These are phyloP conservation scores for Axinella damicornis DNA, from an alignment of 37 sponge, comb jelly and placozoan species.

Conservation along the genomic window DNA sequence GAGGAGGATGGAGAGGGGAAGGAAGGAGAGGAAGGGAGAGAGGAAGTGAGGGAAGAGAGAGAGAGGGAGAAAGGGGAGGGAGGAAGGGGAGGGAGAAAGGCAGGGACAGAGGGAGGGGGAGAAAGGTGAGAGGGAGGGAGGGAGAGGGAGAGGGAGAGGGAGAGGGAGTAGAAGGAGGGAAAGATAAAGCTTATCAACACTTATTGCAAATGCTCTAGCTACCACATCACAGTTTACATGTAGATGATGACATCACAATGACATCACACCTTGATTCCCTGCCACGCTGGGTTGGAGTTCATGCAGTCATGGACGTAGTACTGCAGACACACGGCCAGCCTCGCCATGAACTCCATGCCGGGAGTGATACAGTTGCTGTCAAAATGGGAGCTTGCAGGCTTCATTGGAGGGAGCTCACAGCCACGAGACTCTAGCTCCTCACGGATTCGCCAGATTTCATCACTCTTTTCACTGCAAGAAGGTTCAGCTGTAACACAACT, in stretches of 20 bases:
- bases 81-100: background rate
- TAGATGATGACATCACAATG: too few species aligned
- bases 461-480: slow-evolving; percentile 75
- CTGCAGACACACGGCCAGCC: slow-evolving; percentile 87
- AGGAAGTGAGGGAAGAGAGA: slow-evolving; percentile 21
- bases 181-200: too few species aligned
- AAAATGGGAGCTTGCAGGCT: slow-evolving; percentile 82
- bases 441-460: slow-evolving; percentile 71
- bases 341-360: slow-evolving; percentile 96
- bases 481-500: background rate
- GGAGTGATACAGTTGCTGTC: slow-evolving; percentile 99
- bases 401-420: slow-evolving; percentile 84
- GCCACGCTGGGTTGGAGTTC: slow-evolving; percentile 96
- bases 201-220: too few species aligned
- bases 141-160: too few species aligned
- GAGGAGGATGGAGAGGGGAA: background rate
- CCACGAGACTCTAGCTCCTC: slow-evolving; percentile 71
- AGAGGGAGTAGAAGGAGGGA: too few species aligned
- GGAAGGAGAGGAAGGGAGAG: background rate
- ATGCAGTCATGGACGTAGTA: slow-evolving; percentile 93
- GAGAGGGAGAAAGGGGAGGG: too few species aligned
- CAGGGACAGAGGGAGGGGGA: background rate
- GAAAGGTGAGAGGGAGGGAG: background rate
- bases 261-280: slow-evolving; percentile 69
- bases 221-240: too few species aligned